Evolutionary conservation across 2,113 vertebrate genomes (phyloP).

Genomic region (Psittacula cyanocephala): DNA sequence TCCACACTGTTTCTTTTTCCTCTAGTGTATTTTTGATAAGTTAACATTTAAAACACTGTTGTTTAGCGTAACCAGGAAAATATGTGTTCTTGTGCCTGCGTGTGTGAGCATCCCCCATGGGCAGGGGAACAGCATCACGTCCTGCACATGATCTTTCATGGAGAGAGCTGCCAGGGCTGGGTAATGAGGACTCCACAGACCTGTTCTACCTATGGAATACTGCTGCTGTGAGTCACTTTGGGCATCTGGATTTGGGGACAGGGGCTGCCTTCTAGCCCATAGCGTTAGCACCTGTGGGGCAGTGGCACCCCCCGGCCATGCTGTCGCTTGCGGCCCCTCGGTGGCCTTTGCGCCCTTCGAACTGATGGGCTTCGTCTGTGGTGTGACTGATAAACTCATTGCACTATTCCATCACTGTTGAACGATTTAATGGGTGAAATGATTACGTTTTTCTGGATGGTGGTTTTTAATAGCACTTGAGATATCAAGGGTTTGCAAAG

Average conservation of each 20-base stretch:
- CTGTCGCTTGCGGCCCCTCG: accelerated
- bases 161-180: not conserved
- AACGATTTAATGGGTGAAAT: not conserved
- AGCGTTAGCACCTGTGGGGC: accelerated
- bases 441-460: not conserved
- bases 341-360: accelerated
- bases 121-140: accelerated
- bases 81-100: not conserved
- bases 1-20: constrained; percentile 70
- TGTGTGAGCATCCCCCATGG: not conserved
- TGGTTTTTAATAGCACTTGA: not conserved
- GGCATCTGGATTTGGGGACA: accelerated
- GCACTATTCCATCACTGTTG: not conserved
- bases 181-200: accelerated
- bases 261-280: not conserved
- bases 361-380: accelerated
- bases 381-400: accelerated
- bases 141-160: accelerated
- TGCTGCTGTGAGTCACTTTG: accelerated
- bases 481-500: not conserved
- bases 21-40: constrained; percentile 79
- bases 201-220: accelerated
- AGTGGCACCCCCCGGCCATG: accelerated
- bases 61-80: constrained; percentile 58
- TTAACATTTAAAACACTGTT: constrained; percentile 73